Base-by-base conservation (phyloP, 2,113 vertebrate species). In the Elachura formosa region DNA sequence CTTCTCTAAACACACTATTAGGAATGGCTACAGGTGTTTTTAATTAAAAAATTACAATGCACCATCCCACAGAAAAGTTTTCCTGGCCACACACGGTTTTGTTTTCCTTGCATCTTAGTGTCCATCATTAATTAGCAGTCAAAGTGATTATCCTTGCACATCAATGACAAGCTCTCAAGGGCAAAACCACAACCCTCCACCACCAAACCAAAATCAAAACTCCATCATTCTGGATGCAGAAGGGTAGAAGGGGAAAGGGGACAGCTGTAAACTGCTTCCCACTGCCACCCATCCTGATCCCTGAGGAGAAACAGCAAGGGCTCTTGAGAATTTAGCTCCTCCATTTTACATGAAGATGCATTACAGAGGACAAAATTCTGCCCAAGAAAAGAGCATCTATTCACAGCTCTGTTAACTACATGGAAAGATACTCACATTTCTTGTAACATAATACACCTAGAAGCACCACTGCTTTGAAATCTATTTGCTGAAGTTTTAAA, bases 381-480 rank as follows among this genome's bases (percentile, higher is more conserved):
- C 23, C 40, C 33, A 62, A 55, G 41, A 55, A 77, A 90, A 62
- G 6, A 31, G 10, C 1, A 2, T 40, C 48, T 56, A 18, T 87
- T 92, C 20, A 28, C 20, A 89, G 43, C 5, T 55, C 14, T 24
- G 9, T 22, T 51, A 19, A 64, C 69, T 82, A 58, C 14, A 45
- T 5, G 33, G 54, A 45, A 73, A 76, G 11, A 46, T 14, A 4
- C 73, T 95, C 45, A 52, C 18, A 77, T 69, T 89, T 75, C 61
- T 94, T 94, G 78, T 68, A 97, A 28, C 22, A 29, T 21, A 61
- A 77, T 4, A 23, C 14, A 84, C 34, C 64, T 79, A 90, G 43
- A 85, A 59, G 90, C 64, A 80, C 71, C 12, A 41, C 5, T 61
- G 38, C 64, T 79, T 91, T 95, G 72, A 78, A 94, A 89, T 79